These are phyloP conservation scores for Malurus leucopterus DNA, from an alignment of 2,797 vertebrate species.

Conservation along the genomic window DNA sequence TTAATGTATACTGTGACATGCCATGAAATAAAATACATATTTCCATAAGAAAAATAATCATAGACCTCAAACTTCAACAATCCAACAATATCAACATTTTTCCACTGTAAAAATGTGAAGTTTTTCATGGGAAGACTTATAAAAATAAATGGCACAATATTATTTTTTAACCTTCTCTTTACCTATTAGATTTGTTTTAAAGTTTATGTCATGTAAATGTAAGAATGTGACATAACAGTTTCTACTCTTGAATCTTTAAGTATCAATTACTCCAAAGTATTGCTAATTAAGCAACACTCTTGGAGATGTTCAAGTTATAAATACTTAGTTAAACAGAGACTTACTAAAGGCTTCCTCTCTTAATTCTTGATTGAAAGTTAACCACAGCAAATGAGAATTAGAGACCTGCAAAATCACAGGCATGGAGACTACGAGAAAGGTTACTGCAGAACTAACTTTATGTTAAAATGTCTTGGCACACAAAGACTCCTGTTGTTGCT, in stretches of 20 bases:
- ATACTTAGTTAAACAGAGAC: background rate
- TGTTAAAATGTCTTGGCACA: background rate
- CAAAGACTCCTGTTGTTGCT: accelerated
- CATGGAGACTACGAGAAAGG: background rate
- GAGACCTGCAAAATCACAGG: background rate
- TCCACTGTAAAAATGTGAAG: background rate
- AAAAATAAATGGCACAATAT: background rate
- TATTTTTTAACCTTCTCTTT: background rate
- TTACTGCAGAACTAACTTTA: background rate
- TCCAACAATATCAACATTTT: background rate
- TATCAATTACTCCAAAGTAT: background rate
- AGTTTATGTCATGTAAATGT: background rate
- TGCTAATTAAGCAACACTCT: background rate
- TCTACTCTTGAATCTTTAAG: background rate
- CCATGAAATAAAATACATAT: background rate
- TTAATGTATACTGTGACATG: background rate
- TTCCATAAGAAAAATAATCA: background rate
- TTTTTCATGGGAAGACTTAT: background rate
- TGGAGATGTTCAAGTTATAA: background rate
- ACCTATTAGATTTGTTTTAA: background rate
- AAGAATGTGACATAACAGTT: background rate
- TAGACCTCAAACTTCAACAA: background rate
- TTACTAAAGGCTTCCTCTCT: background rate
- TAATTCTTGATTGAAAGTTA: background rate
- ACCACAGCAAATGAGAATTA: background rate